Percentiles rank a stretch among this genome's conserved stretches.
These are phyloP conservation scores for Epistrophe eligans DNA, from an alignment of 2,888 invertebrate genomes.

Conservation along the genomic window DNA sequence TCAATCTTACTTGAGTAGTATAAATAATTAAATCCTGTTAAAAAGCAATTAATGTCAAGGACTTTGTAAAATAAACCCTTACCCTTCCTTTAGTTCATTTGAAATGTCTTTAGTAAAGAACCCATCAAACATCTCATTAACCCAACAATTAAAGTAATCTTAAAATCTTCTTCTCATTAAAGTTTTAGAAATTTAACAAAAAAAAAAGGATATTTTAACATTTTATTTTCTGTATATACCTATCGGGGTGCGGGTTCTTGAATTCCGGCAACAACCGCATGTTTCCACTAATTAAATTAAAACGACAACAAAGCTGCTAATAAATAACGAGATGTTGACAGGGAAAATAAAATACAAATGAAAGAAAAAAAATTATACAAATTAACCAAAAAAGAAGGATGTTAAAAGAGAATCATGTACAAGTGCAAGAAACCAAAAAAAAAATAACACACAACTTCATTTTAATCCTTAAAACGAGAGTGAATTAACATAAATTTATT, in stretches of 20 bases:
- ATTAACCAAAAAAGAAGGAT: constrained; percentile 22
- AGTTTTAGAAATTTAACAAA: not conserved
- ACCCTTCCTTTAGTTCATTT: constrained; percentile 11
- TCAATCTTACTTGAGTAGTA: not conserved
- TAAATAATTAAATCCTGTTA: not conserved
- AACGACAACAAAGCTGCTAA: constrained; percentile 58
- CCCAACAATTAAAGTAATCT: constrained; percentile 17
- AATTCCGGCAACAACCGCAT: constrained; percentile 24
- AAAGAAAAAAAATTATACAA: constrained; percentile 16
- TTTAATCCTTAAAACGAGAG: constrained; percentile 47
- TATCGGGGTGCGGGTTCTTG: not conserved
- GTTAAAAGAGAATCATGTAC: constrained; percentile 14
- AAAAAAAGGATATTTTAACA: constrained; percentile 15
- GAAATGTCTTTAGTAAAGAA: not conserved
- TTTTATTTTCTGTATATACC: not conserved
- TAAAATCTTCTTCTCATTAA: constrained; percentile 19
- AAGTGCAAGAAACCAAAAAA: not conserved
- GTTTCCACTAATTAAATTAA: constrained; percentile 63
- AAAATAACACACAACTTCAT: constrained; percentile 36
- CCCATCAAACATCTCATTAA: constrained; percentile 21
- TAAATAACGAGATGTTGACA: constrained; percentile 66
- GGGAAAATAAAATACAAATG: constrained; percentile 26
- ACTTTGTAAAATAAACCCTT: not conserved
- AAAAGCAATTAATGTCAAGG: constrained; percentile 10
- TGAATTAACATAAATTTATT: constrained; percentile 72